Evolutionary conservation across 92 coral and sea anemone species (phyloP), one percentile per base, ranked within the genome.

Genomic region (Epizoanthus stellaris): DNA sequence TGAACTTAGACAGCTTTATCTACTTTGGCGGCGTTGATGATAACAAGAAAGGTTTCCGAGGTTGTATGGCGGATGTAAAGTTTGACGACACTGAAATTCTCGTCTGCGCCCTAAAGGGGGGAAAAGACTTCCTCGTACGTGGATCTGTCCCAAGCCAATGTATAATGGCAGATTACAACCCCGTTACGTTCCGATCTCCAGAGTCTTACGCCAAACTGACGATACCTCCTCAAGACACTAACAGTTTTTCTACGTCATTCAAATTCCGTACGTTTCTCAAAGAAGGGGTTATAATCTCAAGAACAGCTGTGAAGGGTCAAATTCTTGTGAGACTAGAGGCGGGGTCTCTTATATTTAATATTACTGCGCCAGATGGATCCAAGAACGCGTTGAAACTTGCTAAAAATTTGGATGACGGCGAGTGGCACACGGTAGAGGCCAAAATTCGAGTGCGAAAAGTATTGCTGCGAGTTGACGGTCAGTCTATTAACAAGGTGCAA

Each of bases 401-500:
- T 40, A 73, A 71, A 40, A 68, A 85, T 17, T 88, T 96, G 56
- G 79, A 94, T 61, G 95, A 96, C 34, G 99, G 99, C 1, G 94
- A 90, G 80, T 94, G 98, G 99, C 99, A 96, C 81, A 68, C 85
- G n/a, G 99, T 94, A 17, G 82, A 91, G 70, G 95, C 94, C 1
- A 83, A 89, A 3, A 63, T 96, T 34, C 47, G 52, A 1, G 90
- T 67, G 14, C 6, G n/a, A 3, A 81, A 89, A 13, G 86, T 88
- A 11, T 7, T 39, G 0, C 19, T 79, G 34, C 70, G 66, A 19
- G 85, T 94, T 5, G 95, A 94, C 56, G 88, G 81, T 0, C 25
- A 62, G 25, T 56, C 85, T 2, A 70, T 45, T 15, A 1, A 61
- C 40, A 42, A 77, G 42, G 23, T n/a, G 5, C n/a, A 20, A 12